phyloP scores from a whole-genome alignment of 1,140 invertebrate genomes.

The Danaus plexippus region DNA sequence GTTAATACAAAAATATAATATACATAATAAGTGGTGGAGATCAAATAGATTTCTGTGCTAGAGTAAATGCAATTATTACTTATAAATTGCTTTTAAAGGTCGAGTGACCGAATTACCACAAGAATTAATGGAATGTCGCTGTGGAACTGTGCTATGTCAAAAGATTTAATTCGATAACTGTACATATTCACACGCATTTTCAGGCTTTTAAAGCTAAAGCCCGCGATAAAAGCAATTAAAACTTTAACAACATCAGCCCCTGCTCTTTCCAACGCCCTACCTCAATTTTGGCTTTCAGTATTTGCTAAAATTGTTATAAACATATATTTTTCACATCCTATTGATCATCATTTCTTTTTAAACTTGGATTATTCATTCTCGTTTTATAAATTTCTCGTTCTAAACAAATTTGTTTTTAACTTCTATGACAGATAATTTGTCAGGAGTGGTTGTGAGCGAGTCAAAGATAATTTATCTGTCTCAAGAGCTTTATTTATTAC shows the following conservation, averaged over 20 bases:
- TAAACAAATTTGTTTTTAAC: conserved; percentile 64
- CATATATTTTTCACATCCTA: conserved; percentile 19
- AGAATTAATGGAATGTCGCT: conserved; percentile 29
- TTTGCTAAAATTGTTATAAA: conserved; percentile 16
- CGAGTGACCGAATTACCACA: conserved; percentile 27
- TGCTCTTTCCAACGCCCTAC: conserved; percentile 47
- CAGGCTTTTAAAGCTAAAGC: conserved; percentile 54
- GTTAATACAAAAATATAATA: too few relatives aligned
- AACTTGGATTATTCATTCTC: conserved; percentile 32
- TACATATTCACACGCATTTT: conserved; percentile 51
- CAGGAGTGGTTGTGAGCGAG: conserved; percentile 59
- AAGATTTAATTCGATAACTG: conserved; percentile 58
- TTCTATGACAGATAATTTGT: conserved; percentile 69
- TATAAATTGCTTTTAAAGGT: conserved; percentile 17
- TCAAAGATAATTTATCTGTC: conserved; percentile 72
- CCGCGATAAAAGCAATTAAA: conserved; percentile 68
- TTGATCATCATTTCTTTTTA: conserved; percentile 21
- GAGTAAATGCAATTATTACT: too few relatives aligned
- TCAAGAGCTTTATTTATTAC: conserved; percentile 69
- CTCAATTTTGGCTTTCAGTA: conserved; percentile 38
- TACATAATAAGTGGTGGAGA: too few relatives aligned
- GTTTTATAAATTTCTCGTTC: conserved; percentile 29
- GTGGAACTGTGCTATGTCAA: conserved; percentile 35
- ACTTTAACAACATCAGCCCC: conserved; percentile 59
- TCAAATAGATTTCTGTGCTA: too few relatives aligned